phyloP scores from a whole-genome alignment of 2,888 invertebrate genomes.

The Osmoderma eremita region DNA sequence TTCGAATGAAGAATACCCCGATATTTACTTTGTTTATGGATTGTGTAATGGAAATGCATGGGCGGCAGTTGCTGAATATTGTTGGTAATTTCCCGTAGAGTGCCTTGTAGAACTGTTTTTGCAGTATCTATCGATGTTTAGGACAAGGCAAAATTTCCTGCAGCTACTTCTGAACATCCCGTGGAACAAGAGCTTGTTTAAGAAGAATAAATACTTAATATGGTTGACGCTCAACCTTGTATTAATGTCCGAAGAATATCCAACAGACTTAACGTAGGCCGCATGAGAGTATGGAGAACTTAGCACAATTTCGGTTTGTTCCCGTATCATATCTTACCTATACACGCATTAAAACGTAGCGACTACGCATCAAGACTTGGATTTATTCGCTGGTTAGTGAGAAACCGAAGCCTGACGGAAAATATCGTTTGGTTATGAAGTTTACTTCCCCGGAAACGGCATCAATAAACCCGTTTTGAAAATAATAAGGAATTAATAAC shows the following conservation, averaged over 20 bases:
- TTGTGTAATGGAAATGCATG: not conserved
- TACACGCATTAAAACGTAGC: no score
- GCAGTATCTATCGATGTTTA: no score
- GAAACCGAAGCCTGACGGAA: not conserved
- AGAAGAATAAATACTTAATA: not conserved
- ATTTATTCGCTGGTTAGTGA: not conserved
- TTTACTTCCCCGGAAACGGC: not conserved
- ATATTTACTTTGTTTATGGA: not conserved
- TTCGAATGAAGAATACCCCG: not conserved
- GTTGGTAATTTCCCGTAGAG: not conserved
- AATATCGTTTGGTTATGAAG: not conserved
- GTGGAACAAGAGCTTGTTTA: not conserved
- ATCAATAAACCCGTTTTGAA: no score
- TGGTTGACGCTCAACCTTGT: not conserved
- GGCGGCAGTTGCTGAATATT: not conserved
- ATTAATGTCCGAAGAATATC: no score
- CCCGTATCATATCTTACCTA: no score
- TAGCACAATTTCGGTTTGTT: no score
- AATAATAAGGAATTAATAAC: not conserved
- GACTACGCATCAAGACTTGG: not conserved
- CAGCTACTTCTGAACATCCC: not conserved
- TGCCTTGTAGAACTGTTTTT: not conserved
- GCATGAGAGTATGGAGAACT: no score
- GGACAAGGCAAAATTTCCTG: not conserved
- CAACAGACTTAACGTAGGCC: no score